Evolutionary conservation across 2,797 vertebrate genomes (phyloP).

Genomic region (Labeo calbasu): DNA sequence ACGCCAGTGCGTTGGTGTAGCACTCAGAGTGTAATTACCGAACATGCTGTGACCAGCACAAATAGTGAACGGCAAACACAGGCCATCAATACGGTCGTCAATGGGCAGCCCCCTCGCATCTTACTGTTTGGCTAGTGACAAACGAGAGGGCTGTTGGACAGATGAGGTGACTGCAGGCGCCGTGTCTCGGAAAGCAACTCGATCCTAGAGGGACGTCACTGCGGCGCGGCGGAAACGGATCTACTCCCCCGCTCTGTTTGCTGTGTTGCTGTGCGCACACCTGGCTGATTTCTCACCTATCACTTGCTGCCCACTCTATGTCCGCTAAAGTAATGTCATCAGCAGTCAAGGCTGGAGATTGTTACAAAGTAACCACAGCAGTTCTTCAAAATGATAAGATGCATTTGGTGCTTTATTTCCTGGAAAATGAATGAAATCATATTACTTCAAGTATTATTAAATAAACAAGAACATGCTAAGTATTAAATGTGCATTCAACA

Average conservation of each 20-base stretch:
- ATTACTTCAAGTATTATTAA: background rate
- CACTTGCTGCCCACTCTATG: conserved; percentile 14
- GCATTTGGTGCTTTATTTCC: background rate
- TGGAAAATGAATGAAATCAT: background rate
- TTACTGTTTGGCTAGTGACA: conserved; percentile 53
- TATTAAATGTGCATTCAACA: too few relatives aligned
- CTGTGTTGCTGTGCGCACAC: conserved; percentile 41
- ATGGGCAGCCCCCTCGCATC: conserved; percentile 31
- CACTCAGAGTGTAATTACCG: conserved; percentile 56
- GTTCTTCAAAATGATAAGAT: background rate
- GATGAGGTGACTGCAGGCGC: conserved; percentile 27
- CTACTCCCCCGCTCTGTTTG: conserved; percentile 41
- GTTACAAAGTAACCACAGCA: background rate
- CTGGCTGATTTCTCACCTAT: conserved; percentile 48
- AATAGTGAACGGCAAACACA: conserved; percentile 58
- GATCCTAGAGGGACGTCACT: conserved; percentile 20
- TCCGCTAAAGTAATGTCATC: background rate
- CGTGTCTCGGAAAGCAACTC: conserved; percentile 18
- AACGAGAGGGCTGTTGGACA: conserved; percentile 45
- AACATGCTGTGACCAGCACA: conserved; percentile 62
- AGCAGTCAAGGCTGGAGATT: background rate
- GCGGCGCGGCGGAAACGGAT: conserved; percentile 12
- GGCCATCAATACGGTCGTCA: conserved; percentile 12
- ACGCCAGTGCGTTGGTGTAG: conserved; percentile 33
- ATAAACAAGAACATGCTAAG: background rate